A percentile compares a stretch with the other conserved stretches of the same genome.
Evolutionary conservation across 2,888 invertebrate genomes (phyloP).

Genomic region (Lampropteryx suffumata): DNA sequence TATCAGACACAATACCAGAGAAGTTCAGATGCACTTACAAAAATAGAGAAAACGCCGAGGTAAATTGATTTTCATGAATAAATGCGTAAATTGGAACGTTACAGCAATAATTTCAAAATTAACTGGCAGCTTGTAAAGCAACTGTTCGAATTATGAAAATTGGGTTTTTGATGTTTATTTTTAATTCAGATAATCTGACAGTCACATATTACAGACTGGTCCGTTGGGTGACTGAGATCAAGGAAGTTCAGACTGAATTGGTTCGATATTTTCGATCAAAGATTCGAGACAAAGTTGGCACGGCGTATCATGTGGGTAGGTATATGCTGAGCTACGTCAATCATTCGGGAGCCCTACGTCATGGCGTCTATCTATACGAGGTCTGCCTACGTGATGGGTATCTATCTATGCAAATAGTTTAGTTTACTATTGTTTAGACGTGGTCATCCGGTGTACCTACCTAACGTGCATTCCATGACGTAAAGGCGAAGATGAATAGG

Average conservation of each 20-base stretch:
- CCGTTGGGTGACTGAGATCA: slow-evolving; percentile 24
- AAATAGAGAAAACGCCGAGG: slow-evolving; percentile 35
- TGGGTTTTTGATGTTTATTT: neutral
- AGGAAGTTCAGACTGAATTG: slow-evolving; percentile 50
- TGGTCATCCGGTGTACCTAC: slow-evolving; percentile 22
- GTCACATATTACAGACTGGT: too few relatives aligned
- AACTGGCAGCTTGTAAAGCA: slow-evolving; percentile 17
- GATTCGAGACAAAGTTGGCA: slow-evolving; percentile 42
- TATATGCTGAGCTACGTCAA: slow-evolving; percentile 38
- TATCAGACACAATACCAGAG: too few relatives aligned
- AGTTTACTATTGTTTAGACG: slow-evolving; percentile 39
- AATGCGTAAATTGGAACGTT: slow-evolving; percentile 27
- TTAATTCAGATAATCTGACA: too few relatives aligned
- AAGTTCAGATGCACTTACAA: slow-evolving; percentile 29
- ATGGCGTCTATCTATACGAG: slow-evolving; percentile 21
- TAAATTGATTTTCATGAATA: slow-evolving; percentile 29
- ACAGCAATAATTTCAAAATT: slow-evolving; percentile 12
- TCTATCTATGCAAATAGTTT: slow-evolving; percentile 23
- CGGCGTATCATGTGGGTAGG: too few relatives aligned
- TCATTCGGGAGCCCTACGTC: slow-evolving; percentile 37
- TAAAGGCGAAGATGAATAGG: slow-evolving; percentile 24
- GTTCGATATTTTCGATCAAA: slow-evolving; percentile 33
- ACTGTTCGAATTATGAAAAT: slow-evolving; percentile 7
- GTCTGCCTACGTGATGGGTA: slow-evolving; percentile 24
- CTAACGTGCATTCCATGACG: slow-evolving; percentile 34